These are phyloP conservation scores for Nephila pilipes DNA, from an alignment of 1,140 invertebrate genomes.

Conservation along the genomic window DNA sequence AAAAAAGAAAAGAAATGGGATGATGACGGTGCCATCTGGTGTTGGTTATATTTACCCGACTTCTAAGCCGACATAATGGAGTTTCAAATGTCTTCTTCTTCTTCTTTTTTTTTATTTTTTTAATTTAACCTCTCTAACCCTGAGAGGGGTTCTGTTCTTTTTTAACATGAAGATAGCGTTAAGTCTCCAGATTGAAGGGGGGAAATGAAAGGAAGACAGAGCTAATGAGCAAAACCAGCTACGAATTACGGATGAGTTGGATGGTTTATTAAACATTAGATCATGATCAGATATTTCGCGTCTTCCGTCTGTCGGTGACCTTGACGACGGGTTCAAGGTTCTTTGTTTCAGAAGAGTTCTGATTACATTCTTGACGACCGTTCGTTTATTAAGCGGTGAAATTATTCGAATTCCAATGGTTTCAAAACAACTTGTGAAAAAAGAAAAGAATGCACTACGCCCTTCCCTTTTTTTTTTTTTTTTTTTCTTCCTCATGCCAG, in stretches of 20 bases:
- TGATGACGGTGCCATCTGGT: constrained; percentile 45
- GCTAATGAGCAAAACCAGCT: background rate
- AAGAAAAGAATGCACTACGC: background rate
- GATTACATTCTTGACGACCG: constrained; percentile 25
- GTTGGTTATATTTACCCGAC: constrained; percentile 18
- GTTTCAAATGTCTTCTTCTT: background rate
- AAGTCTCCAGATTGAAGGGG: background rate
- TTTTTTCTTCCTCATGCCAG: background rate
- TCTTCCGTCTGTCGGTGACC: constrained; percentile 8
- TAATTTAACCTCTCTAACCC: background rate
- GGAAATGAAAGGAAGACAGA: background rate
- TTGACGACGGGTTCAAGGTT: constrained; percentile 41
- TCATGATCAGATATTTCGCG: constrained; percentile 26
- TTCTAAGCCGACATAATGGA: background rate
- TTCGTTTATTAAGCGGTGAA: constrained; percentile 14
- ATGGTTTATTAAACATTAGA: constrained; percentile 56
- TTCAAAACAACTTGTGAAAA: background rate
- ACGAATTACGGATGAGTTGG: background rate
- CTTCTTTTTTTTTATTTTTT: no score
- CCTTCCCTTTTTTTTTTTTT: background rate
- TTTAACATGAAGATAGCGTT: background rate
- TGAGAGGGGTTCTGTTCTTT: background rate
- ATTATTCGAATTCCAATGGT: background rate
- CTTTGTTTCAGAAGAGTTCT: constrained; percentile 6
- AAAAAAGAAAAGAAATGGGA: no score